Evolutionary conservation across 2,888 invertebrate species (phyloP).

Genomic region (Drosophila sordidula): DNA sequence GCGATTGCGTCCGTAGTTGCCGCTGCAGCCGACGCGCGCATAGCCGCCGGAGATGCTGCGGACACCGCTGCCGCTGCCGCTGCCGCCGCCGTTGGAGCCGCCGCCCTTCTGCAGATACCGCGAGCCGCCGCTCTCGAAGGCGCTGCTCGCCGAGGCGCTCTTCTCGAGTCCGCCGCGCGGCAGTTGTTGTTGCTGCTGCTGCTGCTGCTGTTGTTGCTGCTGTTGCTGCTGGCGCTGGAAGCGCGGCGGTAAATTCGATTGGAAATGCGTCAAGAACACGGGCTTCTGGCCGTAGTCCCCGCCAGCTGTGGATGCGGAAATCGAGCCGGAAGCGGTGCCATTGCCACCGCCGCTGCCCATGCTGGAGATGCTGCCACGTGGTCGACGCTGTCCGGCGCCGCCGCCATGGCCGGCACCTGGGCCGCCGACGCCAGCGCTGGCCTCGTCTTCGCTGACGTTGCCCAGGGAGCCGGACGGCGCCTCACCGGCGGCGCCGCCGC

Average conservation of each 20-base stretch:
- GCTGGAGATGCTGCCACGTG: constrained; percentile 67
- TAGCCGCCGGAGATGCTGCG: constrained; percentile 63
- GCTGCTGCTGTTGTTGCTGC: constrained; percentile 81
- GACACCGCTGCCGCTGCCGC: constrained; percentile 43
- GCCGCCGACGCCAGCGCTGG: constrained; percentile 22
- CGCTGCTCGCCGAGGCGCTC: constrained; percentile 73
- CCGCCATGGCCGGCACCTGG: constrained; percentile 25
- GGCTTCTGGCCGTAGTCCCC: constrained; percentile 71
- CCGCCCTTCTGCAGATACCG: constrained; percentile 75
- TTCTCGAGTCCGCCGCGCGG: constrained; percentile 71
- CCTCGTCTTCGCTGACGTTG: constrained; percentile 65
- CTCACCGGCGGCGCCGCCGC: constrained; percentile 22
- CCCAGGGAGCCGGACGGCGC: constrained; percentile 28
- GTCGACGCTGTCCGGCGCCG: constrained; percentile 52
- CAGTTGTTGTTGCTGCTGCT: constrained; percentile 80
- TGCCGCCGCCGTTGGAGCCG: constrained; percentile 22
- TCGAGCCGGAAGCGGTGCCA: constrained; percentile 24
- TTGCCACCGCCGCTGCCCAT: constrained; percentile 54
- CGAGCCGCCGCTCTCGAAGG: constrained; percentile 66
- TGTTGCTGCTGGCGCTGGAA: constrained; percentile 91
- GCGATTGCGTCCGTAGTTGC: constrained; percentile 59
- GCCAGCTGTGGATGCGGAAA: constrained; percentile 51
- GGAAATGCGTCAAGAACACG: constrained; percentile 90
- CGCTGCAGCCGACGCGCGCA: constrained; percentile 40
- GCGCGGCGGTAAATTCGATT: constrained; percentile 93